A percentile compares a stretch with the other conserved stretches of the same genome.
These are phyloP conservation scores for Nymphicus hollandicus DNA, from an alignment of 2,113 vertebrate genomes.

Conservation along the genomic window DNA sequence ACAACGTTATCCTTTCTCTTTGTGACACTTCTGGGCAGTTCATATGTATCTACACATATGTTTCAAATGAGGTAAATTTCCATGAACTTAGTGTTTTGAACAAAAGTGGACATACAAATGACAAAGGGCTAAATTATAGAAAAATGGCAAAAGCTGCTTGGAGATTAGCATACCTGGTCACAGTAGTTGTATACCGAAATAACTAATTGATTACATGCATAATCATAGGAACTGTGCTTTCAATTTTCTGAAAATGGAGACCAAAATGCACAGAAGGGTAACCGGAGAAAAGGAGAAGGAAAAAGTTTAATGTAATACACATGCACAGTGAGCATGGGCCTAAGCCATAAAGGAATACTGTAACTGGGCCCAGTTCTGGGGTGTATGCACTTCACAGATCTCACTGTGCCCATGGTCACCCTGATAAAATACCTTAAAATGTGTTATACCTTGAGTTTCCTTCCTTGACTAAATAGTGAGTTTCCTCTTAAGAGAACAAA, in stretches of 20 bases:
- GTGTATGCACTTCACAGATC: not conserved
- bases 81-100: constrained; percentile 16
- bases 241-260: constrained; percentile 9
- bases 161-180: constrained; percentile 56
- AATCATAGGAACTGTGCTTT: not conserved
- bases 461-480: not conserved
- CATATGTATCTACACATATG: constrained; percentile 9
- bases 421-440: not conserved
- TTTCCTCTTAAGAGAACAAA: not conserved
- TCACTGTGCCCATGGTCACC: not conserved
- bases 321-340: not conserved
- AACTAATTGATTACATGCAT: constrained; percentile 45
- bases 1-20: constrained; percentile 62
- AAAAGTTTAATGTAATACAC: not conserved
- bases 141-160: not conserved
- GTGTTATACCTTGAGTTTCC: not conserved
- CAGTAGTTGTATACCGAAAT: not conserved
- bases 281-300: not conserved
- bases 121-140: not conserved
- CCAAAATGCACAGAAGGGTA: not conserved
- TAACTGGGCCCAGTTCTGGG: not conserved
- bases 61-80: constrained; percentile 63
- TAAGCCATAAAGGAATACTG: not conserved
- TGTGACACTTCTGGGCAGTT: constrained; percentile 29
- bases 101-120: not conserved